Conservation (phyloP, 2,113 vertebrate species). For the Hemiprocne comata region DNA sequence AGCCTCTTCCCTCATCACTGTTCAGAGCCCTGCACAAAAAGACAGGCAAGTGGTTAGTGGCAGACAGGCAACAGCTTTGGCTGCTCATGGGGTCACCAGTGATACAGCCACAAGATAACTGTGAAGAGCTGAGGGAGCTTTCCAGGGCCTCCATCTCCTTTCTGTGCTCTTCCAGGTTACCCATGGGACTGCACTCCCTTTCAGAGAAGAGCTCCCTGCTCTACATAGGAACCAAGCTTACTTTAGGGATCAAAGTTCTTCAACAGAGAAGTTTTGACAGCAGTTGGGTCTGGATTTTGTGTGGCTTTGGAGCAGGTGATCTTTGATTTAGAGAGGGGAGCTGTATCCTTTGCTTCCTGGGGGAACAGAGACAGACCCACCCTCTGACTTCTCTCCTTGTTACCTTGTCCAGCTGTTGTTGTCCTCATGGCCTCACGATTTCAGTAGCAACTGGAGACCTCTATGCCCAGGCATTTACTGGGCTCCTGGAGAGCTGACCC, state of each 20-base stretch:
- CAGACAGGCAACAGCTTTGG: neutral
- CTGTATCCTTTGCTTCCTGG: neutral
- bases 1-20: neutral
- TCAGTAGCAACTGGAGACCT: neutral
- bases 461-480: neutral
- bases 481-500: neutral
- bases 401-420: slow-evolving; percentile 36
- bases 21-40: neutral
- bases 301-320: neutral
- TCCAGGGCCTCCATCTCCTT: neutral
- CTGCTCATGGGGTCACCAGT: neutral
- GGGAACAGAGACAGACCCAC: slow-evolving; percentile 12
- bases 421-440: neutral
- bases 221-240: neutral
- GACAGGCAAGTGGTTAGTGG: neutral
- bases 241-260: neutral
- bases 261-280: neutral
- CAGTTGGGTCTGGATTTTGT: neutral
- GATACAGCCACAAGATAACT: neutral
- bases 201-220: neutral
- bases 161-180: neutral
- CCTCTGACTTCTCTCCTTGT: neutral
- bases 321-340: neutral
- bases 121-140: neutral
- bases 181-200: neutral